phyloP scores from a whole-genome alignment of 2,888 invertebrate species.

The Cremastinae sp. region DNA sequence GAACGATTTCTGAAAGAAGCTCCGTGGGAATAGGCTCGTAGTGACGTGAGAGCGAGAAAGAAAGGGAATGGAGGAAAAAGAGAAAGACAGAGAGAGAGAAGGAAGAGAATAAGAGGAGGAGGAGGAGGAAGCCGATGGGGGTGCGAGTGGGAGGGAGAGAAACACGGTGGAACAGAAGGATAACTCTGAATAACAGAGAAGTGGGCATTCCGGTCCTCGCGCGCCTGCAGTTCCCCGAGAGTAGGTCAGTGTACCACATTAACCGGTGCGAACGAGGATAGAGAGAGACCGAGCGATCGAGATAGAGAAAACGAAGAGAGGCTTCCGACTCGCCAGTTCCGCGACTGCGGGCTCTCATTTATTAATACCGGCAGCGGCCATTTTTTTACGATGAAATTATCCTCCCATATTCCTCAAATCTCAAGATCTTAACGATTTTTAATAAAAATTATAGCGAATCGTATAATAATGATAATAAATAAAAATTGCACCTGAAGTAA shows the following conservation, averaged over 20 bases:
- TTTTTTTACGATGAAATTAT: neutral
- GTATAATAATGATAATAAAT: too few species aligned
- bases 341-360: conserved; percentile 59
- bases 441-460: too few species aligned
- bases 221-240: conserved; percentile 69
- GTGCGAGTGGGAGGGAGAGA: conserved; percentile 49
- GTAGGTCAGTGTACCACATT: conserved; percentile 80
- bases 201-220: conserved; percentile 56
- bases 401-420: neutral
- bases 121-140: conserved; percentile 22
- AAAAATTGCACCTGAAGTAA: too few species aligned
- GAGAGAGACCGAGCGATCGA: conserved; percentile 47
- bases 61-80: conserved; percentile 53
- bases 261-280: conserved; percentile 70
- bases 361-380: neutral
- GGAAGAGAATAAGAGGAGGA: conserved; percentile 7
- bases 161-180: conserved; percentile 62
- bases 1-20: neutral
- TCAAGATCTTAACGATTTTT: too few species aligned
- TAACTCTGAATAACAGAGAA: conserved; percentile 62
- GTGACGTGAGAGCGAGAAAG: conserved; percentile 50
- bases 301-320: conserved; percentile 47
- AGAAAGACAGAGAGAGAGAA: conserved; percentile 40
- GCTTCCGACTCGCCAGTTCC: conserved; percentile 69
- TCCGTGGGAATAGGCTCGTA: conserved; percentile 35